A percentile compares a stretch with the other conserved stretches of the same genome.
Conservation (phyloP, 2,888 invertebrate species). For the Caenorhabditis virilis region DNA sequence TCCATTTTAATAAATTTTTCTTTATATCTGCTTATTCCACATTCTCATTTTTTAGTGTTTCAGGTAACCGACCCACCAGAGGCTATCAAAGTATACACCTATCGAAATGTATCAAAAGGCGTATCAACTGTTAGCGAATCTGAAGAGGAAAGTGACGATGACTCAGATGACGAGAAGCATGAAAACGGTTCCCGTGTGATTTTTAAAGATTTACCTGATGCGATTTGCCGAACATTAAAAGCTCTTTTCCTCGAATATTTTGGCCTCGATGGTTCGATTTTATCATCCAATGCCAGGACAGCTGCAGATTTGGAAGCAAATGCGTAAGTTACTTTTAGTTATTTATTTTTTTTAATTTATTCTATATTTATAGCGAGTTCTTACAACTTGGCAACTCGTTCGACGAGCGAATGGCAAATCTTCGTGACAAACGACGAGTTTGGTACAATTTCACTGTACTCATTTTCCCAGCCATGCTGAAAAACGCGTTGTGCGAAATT, state of each 20-base stretch:
- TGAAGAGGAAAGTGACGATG: not conserved
- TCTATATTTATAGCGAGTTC: not conserved
- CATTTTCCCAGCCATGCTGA: not conserved
- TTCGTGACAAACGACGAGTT: not conserved
- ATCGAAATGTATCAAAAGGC: not conserved
- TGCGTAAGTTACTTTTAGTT: not conserved
- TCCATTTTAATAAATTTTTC: no score
- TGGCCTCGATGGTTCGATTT: not conserved
- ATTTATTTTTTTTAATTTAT: not conserved
- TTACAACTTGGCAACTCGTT: not conserved
- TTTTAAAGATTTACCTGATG: conserved; percentile 1
- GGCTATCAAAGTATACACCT: not conserved
- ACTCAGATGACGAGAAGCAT: not conserved
- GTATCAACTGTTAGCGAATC: not conserved
- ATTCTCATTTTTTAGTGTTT: no score
- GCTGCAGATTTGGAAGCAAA: not conserved
- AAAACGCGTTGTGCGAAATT: conserved; percentile 1
- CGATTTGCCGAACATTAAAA: not conserved
- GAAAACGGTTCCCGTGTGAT: not conserved
- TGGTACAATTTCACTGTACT: not conserved
- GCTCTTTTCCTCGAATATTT: not conserved
- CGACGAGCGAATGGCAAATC: not conserved
- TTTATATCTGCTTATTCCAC: no score
- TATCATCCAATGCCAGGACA: not conserved
- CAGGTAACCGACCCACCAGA: not conserved